Evolutionary conservation across 2,113 vertebrate genomes (phyloP).

Genomic region (Kryptolebias marmoratus): DNA sequence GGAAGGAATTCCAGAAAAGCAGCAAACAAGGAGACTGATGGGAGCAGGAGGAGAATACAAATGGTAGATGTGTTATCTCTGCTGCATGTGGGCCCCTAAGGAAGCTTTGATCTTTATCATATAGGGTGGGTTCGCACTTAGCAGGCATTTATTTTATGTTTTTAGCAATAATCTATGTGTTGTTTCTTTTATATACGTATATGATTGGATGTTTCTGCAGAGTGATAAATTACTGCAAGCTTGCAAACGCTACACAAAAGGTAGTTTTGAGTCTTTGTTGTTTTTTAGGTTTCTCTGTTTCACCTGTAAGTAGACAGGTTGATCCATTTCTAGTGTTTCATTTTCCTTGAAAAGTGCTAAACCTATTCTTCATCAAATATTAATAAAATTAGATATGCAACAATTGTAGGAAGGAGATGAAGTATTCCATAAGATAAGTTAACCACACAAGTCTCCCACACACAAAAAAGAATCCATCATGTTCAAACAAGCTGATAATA

Average conservation of each 20-base stretch:
- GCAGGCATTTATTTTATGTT: not conserved
- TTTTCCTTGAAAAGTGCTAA: not conserved
- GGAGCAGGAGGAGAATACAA: slow-evolving; percentile 7
- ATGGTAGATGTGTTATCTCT: not conserved
- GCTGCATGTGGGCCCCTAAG: slow-evolving; percentile 25
- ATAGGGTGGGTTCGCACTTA: not conserved
- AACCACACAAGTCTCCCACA: not conserved
- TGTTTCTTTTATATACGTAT: too few species aligned
- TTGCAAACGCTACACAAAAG: too few species aligned
- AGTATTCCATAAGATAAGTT: not conserved
- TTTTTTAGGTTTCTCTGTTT: too few species aligned
- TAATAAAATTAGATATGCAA: not conserved
- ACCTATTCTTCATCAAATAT: not conserved
- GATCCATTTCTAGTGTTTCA: not conserved
- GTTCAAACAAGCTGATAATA: slow-evolving; percentile 2
- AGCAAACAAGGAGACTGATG: not conserved
- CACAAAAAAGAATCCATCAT: not conserved
- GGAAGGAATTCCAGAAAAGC: slow-evolving; percentile 21
- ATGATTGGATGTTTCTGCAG: too few species aligned
- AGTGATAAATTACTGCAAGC: too few species aligned
- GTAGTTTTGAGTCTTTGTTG: too few species aligned
- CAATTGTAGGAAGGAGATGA: not conserved
- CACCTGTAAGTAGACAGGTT: too few species aligned
- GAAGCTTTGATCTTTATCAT: not conserved
- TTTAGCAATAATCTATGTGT: not conserved